Evolutionary conservation across 1,140 invertebrate species (phyloP).

Genomic region (Heterodera carotae): DNA sequence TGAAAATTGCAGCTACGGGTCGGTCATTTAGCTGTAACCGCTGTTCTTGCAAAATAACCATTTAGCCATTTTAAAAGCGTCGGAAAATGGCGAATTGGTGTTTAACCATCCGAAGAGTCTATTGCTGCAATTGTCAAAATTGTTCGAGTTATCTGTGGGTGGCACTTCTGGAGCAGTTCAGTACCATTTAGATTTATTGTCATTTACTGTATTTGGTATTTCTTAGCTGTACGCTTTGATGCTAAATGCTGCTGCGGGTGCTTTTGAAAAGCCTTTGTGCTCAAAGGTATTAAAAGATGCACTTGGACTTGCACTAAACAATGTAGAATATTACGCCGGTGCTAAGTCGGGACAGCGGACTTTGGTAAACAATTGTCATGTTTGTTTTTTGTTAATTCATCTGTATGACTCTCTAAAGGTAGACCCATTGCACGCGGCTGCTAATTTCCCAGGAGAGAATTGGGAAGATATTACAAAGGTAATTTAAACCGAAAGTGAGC

Average conservation of each 20-base stretch:
- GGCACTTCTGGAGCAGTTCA: constrained; percentile 47
- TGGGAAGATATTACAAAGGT: constrained; percentile 37
- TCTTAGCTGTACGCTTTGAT: constrained; percentile 53
- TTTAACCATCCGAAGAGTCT: constrained; percentile 48
- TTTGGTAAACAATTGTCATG: constrained; percentile 68
- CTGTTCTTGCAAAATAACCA: not conserved
- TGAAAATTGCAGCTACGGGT: constrained; percentile 48
- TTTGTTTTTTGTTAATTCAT: constrained; percentile 11
- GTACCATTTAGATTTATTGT: constrained; percentile 14
- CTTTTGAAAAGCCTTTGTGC: constrained; percentile 31
- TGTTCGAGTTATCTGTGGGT: constrained; percentile 46
- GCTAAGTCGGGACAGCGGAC: constrained; percentile 78
- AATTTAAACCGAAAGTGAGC: not conserved
- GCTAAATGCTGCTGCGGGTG: constrained; percentile 40
- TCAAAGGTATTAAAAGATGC: constrained; percentile 30
- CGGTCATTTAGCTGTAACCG: not conserved
- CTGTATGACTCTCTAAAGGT: too few species aligned
- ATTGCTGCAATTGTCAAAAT: constrained; percentile 41
- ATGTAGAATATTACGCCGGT: constrained; percentile 75
- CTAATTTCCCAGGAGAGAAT: constrained; percentile 15
- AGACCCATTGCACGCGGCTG: constrained; percentile 51
- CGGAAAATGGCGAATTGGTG: constrained; percentile 23
- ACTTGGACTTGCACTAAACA: constrained; percentile 67
- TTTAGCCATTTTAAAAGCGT: constrained; percentile 43
- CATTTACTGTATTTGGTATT: not conserved